These are phyloP conservation scores for Ostrea denselamellosa DNA, from an alignment of 1,140 invertebrate genomes.

Conservation along the genomic window DNA sequence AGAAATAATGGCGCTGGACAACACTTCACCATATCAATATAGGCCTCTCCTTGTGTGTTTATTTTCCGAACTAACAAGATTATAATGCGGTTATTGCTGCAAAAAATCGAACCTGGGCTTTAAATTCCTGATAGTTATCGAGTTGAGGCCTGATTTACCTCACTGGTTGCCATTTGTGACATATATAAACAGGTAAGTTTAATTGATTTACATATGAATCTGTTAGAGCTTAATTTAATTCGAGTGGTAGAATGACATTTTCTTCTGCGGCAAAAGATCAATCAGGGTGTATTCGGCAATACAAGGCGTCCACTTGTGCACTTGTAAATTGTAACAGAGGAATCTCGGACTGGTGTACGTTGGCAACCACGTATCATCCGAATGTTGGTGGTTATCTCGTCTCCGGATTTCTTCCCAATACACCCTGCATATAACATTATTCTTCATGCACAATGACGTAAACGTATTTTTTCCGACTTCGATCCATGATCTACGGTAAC, in stretches of 20 bases:
- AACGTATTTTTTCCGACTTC: too few species aligned
- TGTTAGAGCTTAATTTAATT: not conserved
- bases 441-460: too few species aligned
- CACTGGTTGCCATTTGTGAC: not conserved
- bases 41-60: not conserved
- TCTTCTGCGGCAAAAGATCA: not conserved
- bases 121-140: constrained; percentile 1
- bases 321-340: not conserved
- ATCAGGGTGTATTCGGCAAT: not conserved
- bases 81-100: constrained; percentile 19
- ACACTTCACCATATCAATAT: not conserved
- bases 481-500: too few species aligned
- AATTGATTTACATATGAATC: constrained; percentile 37
- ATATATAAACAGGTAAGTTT: constrained; percentile 21
- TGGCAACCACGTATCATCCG: not conserved
- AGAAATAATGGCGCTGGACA: not conserved
- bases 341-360: constrained; percentile 21
- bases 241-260: not conserved
- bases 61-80: constrained; percentile 27
- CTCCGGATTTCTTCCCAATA: not conserved
- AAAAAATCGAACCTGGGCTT: constrained; percentile 29
- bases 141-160: not conserved
- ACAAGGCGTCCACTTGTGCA: not conserved
- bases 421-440: too few species aligned
- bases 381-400: not conserved